phyloP scores from a whole-genome alignment of 2,113 vertebrate species.

The Pelusios castaneus region DNA sequence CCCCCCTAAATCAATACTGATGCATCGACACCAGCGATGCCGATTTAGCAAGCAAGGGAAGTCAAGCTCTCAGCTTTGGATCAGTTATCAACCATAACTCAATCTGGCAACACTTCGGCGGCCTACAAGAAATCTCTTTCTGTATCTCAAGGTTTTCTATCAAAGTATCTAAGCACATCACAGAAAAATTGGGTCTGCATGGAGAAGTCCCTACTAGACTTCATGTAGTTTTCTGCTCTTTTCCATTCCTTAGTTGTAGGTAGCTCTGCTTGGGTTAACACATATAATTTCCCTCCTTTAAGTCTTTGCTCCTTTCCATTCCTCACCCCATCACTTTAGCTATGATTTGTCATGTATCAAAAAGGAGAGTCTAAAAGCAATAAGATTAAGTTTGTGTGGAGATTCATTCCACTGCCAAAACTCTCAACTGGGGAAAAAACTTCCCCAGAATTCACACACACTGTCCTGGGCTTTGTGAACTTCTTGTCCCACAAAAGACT shows the following conservation, averaged over 20 bases:
- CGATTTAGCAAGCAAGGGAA: too few species aligned
- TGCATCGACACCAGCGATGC: too few species aligned
- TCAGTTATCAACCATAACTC: neutral
- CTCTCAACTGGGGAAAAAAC: neutral
- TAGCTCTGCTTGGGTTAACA: neutral
- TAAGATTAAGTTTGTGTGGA: neutral
- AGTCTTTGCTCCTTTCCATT: neutral
- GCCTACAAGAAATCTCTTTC: neutral
- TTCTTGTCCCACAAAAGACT: neutral
- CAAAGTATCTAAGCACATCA: neutral
- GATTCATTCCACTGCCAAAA: neutral
- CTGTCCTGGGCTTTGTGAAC: neutral
- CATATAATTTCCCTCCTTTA: conserved; percentile 35
- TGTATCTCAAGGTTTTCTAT: neutral
- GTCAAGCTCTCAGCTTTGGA: neutral
- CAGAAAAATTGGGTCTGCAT: neutral
- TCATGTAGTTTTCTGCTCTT: neutral
- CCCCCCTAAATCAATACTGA: too few species aligned
- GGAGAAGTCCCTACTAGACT: neutral
- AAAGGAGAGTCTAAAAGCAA: neutral
- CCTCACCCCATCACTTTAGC: neutral
- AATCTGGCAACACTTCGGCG: neutral
- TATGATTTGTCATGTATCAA: neutral
- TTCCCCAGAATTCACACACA: neutral
- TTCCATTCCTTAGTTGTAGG: neutral